Evolutionary conservation across 2,113 vertebrate genomes (phyloP).

Genomic region (Motacilla alba): DNA sequence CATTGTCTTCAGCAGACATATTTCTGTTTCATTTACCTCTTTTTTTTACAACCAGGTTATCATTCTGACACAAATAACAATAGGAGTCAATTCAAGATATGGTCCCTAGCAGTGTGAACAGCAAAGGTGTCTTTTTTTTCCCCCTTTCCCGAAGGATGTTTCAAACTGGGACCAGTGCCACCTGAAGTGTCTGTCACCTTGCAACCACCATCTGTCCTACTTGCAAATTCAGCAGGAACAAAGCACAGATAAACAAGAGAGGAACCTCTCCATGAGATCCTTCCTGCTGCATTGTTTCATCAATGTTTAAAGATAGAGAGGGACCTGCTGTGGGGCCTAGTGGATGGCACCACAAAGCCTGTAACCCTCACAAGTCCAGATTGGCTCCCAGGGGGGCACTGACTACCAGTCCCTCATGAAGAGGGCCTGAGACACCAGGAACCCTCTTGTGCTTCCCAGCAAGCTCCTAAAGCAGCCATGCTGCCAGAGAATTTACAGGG

Average conservation of each 20-base stretch:
- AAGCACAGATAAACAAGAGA: background rate
- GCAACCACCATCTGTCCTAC: background rate
- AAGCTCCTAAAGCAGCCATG: fast-evolving
- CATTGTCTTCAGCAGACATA: background rate
- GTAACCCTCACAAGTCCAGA: background rate
- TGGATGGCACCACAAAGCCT: background rate
- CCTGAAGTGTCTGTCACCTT: background rate
- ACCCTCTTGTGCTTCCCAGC: background rate
- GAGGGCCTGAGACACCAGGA: background rate
- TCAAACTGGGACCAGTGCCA: background rate
- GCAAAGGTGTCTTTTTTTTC: background rate
- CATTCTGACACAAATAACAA: background rate
- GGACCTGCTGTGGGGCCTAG: fast-evolving
- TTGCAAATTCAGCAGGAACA: background rate
- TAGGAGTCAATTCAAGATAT: background rate
- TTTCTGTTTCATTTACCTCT: background rate
- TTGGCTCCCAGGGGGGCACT: background rate
- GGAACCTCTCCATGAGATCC: background rate
- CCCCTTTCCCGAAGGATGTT: background rate
- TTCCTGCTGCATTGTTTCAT: background rate
- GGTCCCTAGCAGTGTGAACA: background rate
- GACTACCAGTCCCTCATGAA: background rate
- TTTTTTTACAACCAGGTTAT: background rate
- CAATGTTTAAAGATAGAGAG: background rate
- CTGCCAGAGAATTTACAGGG: background rate